Conservation (phyloP, 2,113 vertebrate species). For the Murina feae region DNA sequence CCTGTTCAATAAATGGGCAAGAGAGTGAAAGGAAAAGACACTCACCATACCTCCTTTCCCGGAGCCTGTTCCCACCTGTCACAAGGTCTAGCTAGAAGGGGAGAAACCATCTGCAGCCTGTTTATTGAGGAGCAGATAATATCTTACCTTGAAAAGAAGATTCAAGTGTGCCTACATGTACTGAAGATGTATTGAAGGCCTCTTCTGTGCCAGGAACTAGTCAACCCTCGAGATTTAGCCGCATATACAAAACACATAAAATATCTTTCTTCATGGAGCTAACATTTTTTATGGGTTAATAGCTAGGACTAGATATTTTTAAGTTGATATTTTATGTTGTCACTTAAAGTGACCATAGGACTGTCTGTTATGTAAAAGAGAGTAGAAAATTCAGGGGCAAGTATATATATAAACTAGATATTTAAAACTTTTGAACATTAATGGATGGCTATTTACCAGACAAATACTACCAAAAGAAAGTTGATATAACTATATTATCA, state of each 20-base stretch:
- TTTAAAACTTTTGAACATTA: slow-evolving; percentile 24
- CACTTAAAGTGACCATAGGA: neutral
- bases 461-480: neutral
- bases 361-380: neutral
- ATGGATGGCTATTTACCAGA: neutral
- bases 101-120: neutral
- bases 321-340: neutral
- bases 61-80: neutral
- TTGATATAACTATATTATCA: neutral
- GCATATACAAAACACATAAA: neutral
- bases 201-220: neutral
- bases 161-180: neutral
- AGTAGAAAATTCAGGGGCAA: neutral
- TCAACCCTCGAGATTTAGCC: neutral
- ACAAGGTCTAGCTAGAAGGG: neutral
- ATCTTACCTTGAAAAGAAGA: neutral
- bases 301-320: neutral
- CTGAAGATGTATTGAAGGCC: neutral
- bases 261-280: neutral
- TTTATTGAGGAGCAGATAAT: neutral
- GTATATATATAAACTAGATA: neutral
- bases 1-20: neutral
- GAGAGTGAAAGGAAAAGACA: neutral
- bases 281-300: neutral
- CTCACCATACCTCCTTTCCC: neutral